Conservation (phyloP, 2,113 vertebrate species). For the Seriola rivoliana region DNA sequence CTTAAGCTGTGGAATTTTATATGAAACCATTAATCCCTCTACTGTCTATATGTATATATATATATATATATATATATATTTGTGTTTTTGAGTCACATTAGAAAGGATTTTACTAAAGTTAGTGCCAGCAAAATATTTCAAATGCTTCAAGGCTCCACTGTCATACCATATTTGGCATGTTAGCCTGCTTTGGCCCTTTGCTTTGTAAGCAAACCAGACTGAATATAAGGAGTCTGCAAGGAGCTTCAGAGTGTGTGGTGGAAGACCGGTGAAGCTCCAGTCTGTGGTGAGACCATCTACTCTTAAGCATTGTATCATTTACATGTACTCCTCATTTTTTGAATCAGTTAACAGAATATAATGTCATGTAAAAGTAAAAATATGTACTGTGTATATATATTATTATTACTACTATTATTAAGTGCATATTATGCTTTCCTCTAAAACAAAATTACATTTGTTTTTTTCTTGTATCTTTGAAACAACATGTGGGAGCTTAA, state of each 20-base stretch:
- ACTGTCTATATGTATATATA: no score
- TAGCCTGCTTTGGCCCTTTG: slow-evolving; percentile 29
- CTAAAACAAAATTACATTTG: not conserved
- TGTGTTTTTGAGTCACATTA: not conserved
- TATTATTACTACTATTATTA: not conserved
- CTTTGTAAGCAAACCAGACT: slow-evolving; percentile 51
- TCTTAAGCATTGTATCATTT: not conserved
- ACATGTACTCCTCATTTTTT: not conserved
- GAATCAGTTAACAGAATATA: not conserved
- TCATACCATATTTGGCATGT: slow-evolving; percentile 52
- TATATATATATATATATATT: no score
- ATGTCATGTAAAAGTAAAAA: not conserved
- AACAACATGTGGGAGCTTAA: not conserved
- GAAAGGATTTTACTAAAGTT: slow-evolving; percentile 21
- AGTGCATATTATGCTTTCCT: not conserved
- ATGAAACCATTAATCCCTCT: no score
- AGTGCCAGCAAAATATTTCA: slow-evolving; percentile 21
- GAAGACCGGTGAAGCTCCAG: slow-evolving; percentile 37
- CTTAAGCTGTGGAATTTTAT: not conserved
- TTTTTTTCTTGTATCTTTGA: not conserved
- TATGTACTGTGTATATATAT: no score
- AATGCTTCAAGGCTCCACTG: slow-evolving; percentile 22
- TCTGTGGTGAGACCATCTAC: slow-evolving; percentile 57
- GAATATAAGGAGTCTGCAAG: slow-evolving; percentile 54
- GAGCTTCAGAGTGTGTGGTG: slow-evolving; percentile 38